Base-by-base conservation (phyloP, 1,140 invertebrate genomes). In the Xylocopa sonorina region DNA sequence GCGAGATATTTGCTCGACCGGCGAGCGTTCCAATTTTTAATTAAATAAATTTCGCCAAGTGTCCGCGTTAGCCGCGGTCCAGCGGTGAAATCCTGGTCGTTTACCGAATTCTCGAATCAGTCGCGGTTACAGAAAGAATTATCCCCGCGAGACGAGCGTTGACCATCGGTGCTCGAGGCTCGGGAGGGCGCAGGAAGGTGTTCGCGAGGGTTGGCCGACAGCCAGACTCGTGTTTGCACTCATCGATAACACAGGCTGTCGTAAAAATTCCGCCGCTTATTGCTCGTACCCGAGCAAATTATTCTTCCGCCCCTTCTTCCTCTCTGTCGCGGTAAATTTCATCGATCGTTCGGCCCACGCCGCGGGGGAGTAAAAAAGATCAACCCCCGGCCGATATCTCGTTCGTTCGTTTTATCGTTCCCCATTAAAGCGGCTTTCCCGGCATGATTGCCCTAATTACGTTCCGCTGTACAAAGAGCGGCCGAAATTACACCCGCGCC, bases 211-310 rank as follows among this genome's bases (percentile, higher is more conserved):
- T 80, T 80, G 79, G 79, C 79, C 16, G 79, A 46, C 73, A 24
- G 79, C 79, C 79, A 80, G 79, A 9, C 64, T 51, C 63, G 64
- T 80, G 79, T 80, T 80, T 80, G 64, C 79, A 41, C 53, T 66
- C 79, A 69, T 80, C 79, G 79, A 80, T 77, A 80, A 80, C 63
- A 80, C 63, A 53, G 63, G 63, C 55, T 67, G 73, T 77, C 79
- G 73, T 69, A 69, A 80, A 80, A 80, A 80, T 77, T 67, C 73
- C 41, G 21, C 48, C 73, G 79, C 79, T 80, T 80, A 80, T 80
- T 80, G 79, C 57, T 77, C 57, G 34, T 69, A 63, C 73, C 53
- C 41, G 27, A 48, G 18, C 72, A 46, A 66, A 67, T 68, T 57
- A 34, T 62, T 43, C 72, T 29, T 29, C 16, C 24, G 10, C 24